phyloP scores from a whole-genome alignment of 1,140 invertebrate species.

The Drusus annulatus region DNA sequence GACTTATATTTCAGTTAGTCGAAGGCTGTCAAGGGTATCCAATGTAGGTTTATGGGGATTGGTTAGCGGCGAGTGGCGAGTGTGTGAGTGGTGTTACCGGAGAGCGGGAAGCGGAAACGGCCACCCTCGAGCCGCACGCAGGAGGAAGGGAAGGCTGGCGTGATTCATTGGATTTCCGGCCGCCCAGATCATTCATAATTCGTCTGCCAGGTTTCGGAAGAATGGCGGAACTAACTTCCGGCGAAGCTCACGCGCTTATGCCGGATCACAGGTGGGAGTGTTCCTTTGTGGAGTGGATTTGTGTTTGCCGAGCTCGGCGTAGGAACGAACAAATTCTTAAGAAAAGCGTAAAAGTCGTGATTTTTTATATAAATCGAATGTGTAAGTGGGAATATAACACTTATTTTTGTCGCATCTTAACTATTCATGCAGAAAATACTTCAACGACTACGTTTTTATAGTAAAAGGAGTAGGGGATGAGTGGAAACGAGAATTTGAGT shows the following conservation, averaged over 20 bases:
- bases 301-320: no score
- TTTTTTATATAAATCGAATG: no score
- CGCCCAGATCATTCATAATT: constrained; percentile 25
- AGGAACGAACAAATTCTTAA: no score
- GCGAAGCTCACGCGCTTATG: constrained; percentile 1
- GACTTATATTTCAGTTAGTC: no score
- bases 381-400: no score
- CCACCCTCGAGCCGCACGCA: constrained; percentile 27
- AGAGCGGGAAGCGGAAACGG: constrained; percentile 8
- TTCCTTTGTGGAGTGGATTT: background rate
- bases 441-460: no score
- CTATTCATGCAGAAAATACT: no score
- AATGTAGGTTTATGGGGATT: constrained; percentile 12
- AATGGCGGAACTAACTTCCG: constrained; percentile 13
- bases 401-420: no score
- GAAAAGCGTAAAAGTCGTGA: no score
- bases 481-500: no score
- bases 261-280: background rate
- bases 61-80: background rate
- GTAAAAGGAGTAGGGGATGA: no score
- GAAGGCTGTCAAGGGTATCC: background rate
- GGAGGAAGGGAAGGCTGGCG: constrained; percentile 3
- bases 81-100: background rate
- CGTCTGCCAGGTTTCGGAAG: constrained; percentile 19
- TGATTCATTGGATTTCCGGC: constrained; percentile 37